A percentile compares a stretch with the other conserved stretches of the same genome.
phyloP scores from a whole-genome alignment of 1,140 invertebrate species.

The Bombus superbus region DNA sequence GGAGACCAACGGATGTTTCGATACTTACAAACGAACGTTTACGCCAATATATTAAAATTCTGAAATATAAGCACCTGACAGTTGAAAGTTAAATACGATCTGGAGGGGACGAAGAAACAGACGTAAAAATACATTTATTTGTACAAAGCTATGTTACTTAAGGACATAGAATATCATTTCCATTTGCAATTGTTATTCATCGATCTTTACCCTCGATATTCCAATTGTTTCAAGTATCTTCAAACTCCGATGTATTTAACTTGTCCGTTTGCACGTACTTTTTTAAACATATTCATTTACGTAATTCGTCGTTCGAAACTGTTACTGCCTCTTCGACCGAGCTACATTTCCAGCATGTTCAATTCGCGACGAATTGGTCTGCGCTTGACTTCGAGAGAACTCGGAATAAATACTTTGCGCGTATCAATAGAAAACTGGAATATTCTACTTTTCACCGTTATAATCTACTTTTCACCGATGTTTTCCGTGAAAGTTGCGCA shows the following conservation, averaged over 20 bases:
- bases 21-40: too few species aligned
- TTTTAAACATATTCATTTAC: neutral
- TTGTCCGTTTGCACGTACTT: neutral
- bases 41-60: neutral
- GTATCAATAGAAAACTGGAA: too few species aligned
- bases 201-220: neutral
- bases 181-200: neutral
- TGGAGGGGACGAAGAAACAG: neutral
- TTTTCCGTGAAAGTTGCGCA: neutral
- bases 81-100: too few species aligned
- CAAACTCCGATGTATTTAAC: neutral
- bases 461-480: neutral
- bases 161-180: neutral
- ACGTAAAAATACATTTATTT: neutral
- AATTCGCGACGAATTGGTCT: too few species aligned
- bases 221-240: neutral
- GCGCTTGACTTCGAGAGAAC: too few species aligned
- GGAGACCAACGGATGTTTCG: too few species aligned
- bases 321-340: neutral
- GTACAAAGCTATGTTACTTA: neutral
- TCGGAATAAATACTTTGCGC: neutral
- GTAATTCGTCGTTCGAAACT: neutral
- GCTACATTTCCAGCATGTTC: too few species aligned
- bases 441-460: too few species aligned
- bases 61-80: neutral